phyloP scores from a whole-genome alignment of 2,113 vertebrate genomes.

The Sinosuthora webbiana region DNA sequence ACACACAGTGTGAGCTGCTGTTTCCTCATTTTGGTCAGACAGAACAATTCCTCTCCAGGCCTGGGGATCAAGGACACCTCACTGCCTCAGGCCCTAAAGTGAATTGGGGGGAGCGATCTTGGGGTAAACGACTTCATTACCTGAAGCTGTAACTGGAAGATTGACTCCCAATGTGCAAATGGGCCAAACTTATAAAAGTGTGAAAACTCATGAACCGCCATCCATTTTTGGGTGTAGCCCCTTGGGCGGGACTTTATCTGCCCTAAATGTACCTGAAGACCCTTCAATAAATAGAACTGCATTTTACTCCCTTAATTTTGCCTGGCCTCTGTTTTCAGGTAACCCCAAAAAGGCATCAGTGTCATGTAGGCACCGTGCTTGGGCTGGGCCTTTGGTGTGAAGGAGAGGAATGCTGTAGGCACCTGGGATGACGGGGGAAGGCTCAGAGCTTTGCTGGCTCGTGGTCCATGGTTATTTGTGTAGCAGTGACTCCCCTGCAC shows the following conservation, averaged over 20 bases:
- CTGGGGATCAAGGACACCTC: not conserved
- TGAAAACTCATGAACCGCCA: rapidly evolving
- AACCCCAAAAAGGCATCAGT: no score
- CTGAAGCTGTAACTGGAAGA: not conserved
- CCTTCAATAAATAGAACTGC: not conserved
- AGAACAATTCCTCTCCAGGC: not conserved
- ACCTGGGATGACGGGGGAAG: not conserved
- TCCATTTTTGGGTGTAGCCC: not conserved
- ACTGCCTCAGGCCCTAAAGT: not conserved
- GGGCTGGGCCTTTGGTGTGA: not conserved
- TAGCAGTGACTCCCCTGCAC: not conserved
- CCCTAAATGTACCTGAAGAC: rapidly evolving
- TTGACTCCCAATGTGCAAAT: not conserved
- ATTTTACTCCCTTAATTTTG: not conserved
- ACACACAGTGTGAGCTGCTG: not conserved
- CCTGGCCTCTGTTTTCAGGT: not conserved
- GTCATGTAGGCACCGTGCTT: rapidly evolving
- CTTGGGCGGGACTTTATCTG: not conserved
- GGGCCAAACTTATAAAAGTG: not conserved
- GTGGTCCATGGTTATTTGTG: rapidly evolving
- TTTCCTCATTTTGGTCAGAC: not conserved
- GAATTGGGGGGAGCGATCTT: not conserved
- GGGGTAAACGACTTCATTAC: not conserved
- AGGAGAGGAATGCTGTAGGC: not conserved
- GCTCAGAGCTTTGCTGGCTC: not conserved